These are phyloP conservation scores for Typhlichthys eigenmanni DNA, from an alignment of 2,797 vertebrate species.

Conservation along the genomic window DNA sequence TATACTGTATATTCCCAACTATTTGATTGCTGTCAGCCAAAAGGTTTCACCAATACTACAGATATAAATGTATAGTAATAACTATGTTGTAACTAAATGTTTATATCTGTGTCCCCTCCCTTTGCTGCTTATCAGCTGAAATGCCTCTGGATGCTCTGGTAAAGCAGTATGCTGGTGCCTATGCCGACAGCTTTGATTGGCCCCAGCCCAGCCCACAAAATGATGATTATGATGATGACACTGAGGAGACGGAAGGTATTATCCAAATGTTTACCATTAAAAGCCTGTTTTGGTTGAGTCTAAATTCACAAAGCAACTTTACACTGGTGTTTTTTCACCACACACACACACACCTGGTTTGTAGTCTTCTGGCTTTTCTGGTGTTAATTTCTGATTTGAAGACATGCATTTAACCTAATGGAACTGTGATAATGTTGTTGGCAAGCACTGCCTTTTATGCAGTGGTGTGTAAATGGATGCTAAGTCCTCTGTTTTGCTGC, in stretches of 20 bases:
- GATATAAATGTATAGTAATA: too few relatives aligned
- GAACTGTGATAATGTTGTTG: too few relatives aligned
- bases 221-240: constrained; percentile 85
- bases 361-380: too few relatives aligned
- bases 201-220: constrained; percentile 81
- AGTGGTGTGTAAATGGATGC: neutral
- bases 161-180: constrained; percentile 93
- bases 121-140: constrained; percentile 79
- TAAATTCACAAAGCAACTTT: too few relatives aligned
- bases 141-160: constrained; percentile 87
- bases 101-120: neutral
- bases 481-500: neutral
- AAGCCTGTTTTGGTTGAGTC: too few relatives aligned
- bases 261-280: constrained; percentile 1
- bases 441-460: too few relatives aligned
- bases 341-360: too few relatives aligned
- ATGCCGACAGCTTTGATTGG: constrained; percentile 88
- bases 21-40: too few relatives aligned
- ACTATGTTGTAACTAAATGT: neutral
- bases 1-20: too few relatives aligned
- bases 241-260: constrained; percentile 71
- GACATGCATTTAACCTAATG: too few relatives aligned
- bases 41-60: neutral
- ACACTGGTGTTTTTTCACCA: too few relatives aligned
- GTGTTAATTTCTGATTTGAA: neutral